These are phyloP conservation scores for Acipenser transmontanus DNA, from an alignment of 2,797 vertebrate genomes.

Conservation along the genomic window DNA sequence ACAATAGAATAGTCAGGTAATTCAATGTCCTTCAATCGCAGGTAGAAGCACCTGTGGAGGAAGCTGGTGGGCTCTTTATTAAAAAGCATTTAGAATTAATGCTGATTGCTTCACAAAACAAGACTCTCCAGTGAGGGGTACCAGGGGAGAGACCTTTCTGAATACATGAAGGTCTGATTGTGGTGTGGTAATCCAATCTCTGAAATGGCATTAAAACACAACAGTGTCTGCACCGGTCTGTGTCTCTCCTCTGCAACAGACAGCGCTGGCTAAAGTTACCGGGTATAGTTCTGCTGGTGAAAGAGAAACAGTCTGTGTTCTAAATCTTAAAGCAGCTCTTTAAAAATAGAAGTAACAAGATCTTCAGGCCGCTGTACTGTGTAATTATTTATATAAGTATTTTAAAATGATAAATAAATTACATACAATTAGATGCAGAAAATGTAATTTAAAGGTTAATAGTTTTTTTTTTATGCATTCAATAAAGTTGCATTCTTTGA, in stretches of 20 bases:
- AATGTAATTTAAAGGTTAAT: constrained; percentile 39
- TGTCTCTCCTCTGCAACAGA: constrained; percentile 70
- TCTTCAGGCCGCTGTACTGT: constrained; percentile 67
- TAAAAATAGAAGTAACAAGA: constrained; percentile 71
- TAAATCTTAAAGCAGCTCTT: constrained; percentile 76
- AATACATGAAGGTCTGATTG: constrained; percentile 66
- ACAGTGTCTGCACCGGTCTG: constrained; percentile 61
- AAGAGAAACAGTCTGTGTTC: constrained; percentile 76
- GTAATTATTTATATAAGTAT: constrained; percentile 59
- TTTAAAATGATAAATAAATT: constrained; percentile 64
- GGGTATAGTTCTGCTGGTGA: constrained; percentile 72
- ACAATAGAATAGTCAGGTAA: constrained; percentile 50
- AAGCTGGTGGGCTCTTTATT: constrained; percentile 21
- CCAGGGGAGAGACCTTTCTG: constrained; percentile 44
- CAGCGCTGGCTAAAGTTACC: constrained; percentile 78
- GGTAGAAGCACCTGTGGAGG: constrained; percentile 55
- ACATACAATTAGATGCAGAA: constrained; percentile 34
- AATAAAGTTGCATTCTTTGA: constrained; percentile 42
- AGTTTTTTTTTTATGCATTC: constrained; percentile 27
- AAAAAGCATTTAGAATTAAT: constrained; percentile 59
- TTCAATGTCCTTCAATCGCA: constrained; percentile 43
- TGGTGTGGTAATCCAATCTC: constrained; percentile 83
- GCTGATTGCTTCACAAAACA: constrained; percentile 55
- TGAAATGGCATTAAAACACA: constrained; percentile 80
- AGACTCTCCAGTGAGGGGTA: constrained; percentile 45